Evolutionary conservation across 2,888 invertebrate species (phyloP).

Genomic region (Deilephila porcellus): DNA sequence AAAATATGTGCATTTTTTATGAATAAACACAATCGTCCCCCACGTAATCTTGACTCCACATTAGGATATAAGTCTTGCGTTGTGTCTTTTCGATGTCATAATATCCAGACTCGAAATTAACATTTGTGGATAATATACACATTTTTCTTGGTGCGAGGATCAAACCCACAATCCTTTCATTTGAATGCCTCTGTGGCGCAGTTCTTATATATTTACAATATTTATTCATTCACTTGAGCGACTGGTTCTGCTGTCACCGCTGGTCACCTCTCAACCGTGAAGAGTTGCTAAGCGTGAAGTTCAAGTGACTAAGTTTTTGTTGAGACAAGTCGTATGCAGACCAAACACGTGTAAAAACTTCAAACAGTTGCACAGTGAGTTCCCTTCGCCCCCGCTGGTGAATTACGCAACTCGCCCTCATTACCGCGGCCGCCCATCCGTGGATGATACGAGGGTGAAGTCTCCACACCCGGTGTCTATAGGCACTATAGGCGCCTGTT

Average conservation of each 20-base stretch:
- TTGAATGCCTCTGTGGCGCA: too few species aligned
- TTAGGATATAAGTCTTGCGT: too few species aligned
- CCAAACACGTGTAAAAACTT: slow-evolving; percentile 77
- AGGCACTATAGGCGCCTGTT: slow-evolving; percentile 50
- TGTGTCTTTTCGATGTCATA: too few species aligned
- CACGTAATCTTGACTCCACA: too few species aligned
- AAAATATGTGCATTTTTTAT: too few species aligned
- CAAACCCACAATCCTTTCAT: too few species aligned
- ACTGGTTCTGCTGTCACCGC: neutral
- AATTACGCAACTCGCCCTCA: slow-evolving; percentile 80
- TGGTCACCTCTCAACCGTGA: slow-evolving; percentile 11
- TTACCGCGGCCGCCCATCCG: slow-evolving; percentile 75
- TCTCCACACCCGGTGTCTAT: slow-evolving; percentile 41
- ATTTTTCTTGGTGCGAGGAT: too few species aligned
- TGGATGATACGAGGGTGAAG: slow-evolving; percentile 64
- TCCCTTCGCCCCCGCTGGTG: slow-evolving; percentile 67
- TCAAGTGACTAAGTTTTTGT: slow-evolving; percentile 27
- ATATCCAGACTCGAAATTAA: too few species aligned
- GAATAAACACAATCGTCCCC: too few species aligned
- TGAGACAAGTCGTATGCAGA: slow-evolving; percentile 46
- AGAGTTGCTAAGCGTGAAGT: slow-evolving; percentile 12
- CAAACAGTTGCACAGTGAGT: slow-evolving; percentile 76
- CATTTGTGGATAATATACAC: too few species aligned
- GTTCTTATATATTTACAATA: neutral
- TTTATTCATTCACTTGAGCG: neutral